Percentiles rank a stretch among this genome's conserved stretches.
phyloP scores from a whole-genome alignment of 2,888 invertebrate genomes.

The Apotomis betuletana region DNA sequence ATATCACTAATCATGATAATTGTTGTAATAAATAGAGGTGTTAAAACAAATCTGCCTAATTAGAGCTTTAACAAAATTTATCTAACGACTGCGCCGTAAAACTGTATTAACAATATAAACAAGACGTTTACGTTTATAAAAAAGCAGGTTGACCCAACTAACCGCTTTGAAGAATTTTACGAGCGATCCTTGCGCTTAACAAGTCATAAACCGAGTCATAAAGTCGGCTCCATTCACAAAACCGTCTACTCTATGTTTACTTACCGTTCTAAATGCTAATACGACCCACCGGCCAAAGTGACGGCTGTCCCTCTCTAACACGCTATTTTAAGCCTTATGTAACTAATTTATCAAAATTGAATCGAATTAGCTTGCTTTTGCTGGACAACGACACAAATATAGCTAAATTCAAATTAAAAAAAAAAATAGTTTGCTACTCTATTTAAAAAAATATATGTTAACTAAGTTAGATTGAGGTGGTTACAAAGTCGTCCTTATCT shows the following conservation, averaged over 20 bases:
- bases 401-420: too few relatives aligned
- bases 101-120: constrained; percentile 32
- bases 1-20: neutral
- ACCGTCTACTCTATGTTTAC: constrained; percentile 74
- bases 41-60: constrained; percentile 32
- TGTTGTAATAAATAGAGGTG: constrained; percentile 2
- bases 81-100: constrained; percentile 22
- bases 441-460: neutral
- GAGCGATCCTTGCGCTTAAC: constrained; percentile 79
- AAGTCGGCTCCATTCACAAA: constrained; percentile 78
- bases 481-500: neutral
- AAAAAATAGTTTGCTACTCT: neutral
- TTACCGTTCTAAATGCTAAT: constrained; percentile 81
- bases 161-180: constrained; percentile 76
- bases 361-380: constrained; percentile 44
- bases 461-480: neutral
- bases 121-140: constrained; percentile 37
- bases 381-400: neutral
- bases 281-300: constrained; percentile 63
- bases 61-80: constrained; percentile 20
- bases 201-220: constrained; percentile 80
- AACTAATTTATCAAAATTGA: constrained; percentile 42
- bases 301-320: constrained; percentile 59
- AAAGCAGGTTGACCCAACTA: constrained; percentile 55
- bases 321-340: constrained; percentile 56